phyloP scores from a whole-genome alignment of 2,113 vertebrate genomes.

The Cyprinus carpio region DNA sequence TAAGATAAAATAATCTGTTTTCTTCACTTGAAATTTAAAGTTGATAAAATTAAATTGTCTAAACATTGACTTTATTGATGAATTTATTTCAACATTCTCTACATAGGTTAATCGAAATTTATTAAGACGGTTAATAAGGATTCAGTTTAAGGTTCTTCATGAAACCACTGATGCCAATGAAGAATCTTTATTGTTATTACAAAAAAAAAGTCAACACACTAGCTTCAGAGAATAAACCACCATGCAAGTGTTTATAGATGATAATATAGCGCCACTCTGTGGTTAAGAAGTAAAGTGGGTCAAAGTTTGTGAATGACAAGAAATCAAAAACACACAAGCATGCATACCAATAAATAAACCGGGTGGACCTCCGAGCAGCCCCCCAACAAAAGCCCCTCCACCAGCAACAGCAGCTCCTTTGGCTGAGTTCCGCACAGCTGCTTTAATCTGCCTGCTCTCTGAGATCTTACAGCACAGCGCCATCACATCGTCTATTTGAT shows the following conservation, averaged over 20 bases:
- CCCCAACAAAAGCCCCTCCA: slow-evolving; percentile 77
- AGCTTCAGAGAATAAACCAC: too few relatives aligned
- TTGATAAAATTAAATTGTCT: not conserved
- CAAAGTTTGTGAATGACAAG: not conserved
- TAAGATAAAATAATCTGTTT: not conserved
- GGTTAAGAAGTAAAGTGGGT: not conserved
- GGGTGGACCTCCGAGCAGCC: slow-evolving; percentile 79
- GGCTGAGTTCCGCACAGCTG: slow-evolving; percentile 73
- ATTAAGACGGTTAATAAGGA: too few relatives aligned
- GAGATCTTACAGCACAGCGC: slow-evolving; percentile 68
- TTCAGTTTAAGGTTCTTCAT: too few relatives aligned
- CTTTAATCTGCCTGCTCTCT: slow-evolving; percentile 75
- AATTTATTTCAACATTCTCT: not conserved
- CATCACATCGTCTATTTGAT: slow-evolving; percentile 8
- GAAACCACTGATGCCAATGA: too few relatives aligned
- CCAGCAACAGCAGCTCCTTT: slow-evolving; percentile 77
- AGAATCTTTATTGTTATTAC: too few relatives aligned
- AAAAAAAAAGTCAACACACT: too few relatives aligned
- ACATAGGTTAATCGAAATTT: not conserved
- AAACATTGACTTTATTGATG: too few relatives aligned
- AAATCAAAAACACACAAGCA: slow-evolving; percentile 46
- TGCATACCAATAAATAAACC: slow-evolving; percentile 83
- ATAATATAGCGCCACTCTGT: slow-evolving; percentile 36
- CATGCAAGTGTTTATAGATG: too few relatives aligned
- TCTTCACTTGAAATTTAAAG: not conserved